These are phyloP conservation scores for Galerucella calmariensis DNA, from an alignment of 2,888 invertebrate species.

Conservation along the genomic window DNA sequence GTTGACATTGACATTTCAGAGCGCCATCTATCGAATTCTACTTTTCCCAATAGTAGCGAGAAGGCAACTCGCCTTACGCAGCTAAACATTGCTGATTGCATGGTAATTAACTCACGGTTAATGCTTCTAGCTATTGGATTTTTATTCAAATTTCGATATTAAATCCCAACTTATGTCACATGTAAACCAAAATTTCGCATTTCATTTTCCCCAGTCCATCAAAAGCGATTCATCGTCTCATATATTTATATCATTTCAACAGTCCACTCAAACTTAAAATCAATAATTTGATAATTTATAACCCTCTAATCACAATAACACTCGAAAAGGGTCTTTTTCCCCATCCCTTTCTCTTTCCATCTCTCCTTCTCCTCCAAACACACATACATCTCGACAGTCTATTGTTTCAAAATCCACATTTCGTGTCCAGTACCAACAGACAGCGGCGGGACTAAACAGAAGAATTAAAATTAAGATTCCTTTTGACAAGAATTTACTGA, in stretches of 20 bases:
- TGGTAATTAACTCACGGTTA: no score
- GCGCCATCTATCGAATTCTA: no score
- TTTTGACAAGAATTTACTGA: background rate
- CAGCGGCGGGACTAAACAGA: background rate
- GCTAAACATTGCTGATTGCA: no score
- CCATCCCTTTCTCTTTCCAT: conserved; percentile 24
- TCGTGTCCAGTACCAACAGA: conserved; percentile 46
- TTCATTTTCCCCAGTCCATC: conserved; percentile 26
- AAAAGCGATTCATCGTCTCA: conserved; percentile 25
- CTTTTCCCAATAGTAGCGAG: no score
- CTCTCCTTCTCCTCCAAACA: conserved; percentile 30
- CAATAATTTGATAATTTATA: conserved; percentile 49
- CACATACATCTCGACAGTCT: conserved; percentile 45
- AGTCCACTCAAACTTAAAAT: conserved; percentile 36
- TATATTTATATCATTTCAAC: conserved; percentile 5
- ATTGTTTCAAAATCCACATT: conserved; percentile 51
- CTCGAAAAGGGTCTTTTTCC: conserved; percentile 40
- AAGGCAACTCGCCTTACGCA: no score
- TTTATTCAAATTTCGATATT: no score
- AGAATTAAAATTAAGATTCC: background rate
- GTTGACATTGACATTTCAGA: no score
- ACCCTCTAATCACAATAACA: conserved; percentile 46
- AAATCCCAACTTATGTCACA: no score
- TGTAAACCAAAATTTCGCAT: no score
- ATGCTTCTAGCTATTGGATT: no score